Evolutionary conservation across 37 sponge, comb jelly and placozoan genomes (phyloP), one percentile per base, ranked within the genome.

Genomic region (Halisarca cf. caerulea): DNA sequence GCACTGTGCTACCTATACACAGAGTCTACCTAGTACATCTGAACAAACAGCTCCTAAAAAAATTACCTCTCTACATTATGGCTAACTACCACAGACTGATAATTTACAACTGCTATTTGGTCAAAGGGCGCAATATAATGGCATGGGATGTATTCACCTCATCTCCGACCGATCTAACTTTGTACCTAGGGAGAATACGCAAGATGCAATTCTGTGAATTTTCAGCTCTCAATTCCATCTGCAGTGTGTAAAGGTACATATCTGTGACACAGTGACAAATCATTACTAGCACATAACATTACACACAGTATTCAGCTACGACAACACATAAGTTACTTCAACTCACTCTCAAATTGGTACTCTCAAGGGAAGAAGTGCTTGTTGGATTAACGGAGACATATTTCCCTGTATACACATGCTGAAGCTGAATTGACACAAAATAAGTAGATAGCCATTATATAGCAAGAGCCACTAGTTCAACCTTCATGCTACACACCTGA

Each of bases 141-240:
- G n/a, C n/a, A n/a, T n/a, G n/a, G n/a, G n/a, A n/a, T 24, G 54
- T 59, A 34, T 79, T 21, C 51, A 90, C 87, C 80, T 83, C 71
- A 62, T 90, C 91, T 53, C 91, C 91, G 4, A 87, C 68, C 25
- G 87, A 81, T 82, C 87, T 81, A 30, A 90, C 87, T 82, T 87
- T 90, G 84, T 90, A 90, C 36, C 87, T 59, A n/a, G 91, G 91
- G 11, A 87, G 54, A 24, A 90, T 80, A 72, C 43, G 66, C 59
- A 90, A 90, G 33, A 68, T 60, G 45, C 83, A 69, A 33, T 87
- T 47, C 33, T 89, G 64, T 20, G 82, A 70, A 43, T 75, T 85
- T n/a, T 58, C 44, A 8, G 30, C 44, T 8, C 39, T 57, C 78
- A 89, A 34, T 25, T 61, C 39, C 79, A 64, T 79, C 81, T 80